These are phyloP conservation scores for Synanthedon vespiformis DNA, from an alignment of 2,888 invertebrate genomes.

Conservation along the genomic window DNA sequence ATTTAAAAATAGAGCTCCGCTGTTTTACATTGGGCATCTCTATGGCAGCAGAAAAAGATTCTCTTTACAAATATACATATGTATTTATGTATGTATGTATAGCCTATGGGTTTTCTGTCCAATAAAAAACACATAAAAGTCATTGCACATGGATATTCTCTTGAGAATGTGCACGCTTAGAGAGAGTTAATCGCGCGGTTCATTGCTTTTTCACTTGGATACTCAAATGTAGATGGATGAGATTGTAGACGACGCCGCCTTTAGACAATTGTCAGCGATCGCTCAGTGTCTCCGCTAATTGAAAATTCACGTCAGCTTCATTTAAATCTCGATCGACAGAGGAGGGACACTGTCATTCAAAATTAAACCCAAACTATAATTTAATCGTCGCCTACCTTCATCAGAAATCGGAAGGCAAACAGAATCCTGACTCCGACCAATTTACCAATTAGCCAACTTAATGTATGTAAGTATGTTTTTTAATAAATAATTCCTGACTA, in stretches of 20 bases:
- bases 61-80: too few species aligned
- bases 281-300: conserved; percentile 66
- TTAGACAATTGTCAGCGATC: conserved; percentile 62
- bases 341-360: conserved; percentile 37
- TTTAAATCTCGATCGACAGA: conserved; percentile 59
- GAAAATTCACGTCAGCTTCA: conserved; percentile 62
- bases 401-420: conserved; percentile 20
- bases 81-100: too few species aligned
- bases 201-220: conserved; percentile 67
- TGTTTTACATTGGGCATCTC: too few species aligned
- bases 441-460: background rate
- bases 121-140: background rate
- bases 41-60: too few species aligned
- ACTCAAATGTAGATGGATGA: conserved; percentile 66
- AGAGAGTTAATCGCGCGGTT: conserved; percentile 59
- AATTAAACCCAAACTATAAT: conserved; percentile 39
- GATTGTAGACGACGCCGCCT: conserved; percentile 43
- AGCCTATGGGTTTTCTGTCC: too few species aligned
- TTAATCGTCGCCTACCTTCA: conserved; percentile 28
- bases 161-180: conserved; percentile 26
- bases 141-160: background rate
- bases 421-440: conserved; percentile 6
- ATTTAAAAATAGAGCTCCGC: too few species aligned
- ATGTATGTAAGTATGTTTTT: too few species aligned
- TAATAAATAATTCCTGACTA: too few species aligned